Base-by-base conservation (phyloP, 2,888 invertebrate species). In the Phorcus lineatus region DNA sequence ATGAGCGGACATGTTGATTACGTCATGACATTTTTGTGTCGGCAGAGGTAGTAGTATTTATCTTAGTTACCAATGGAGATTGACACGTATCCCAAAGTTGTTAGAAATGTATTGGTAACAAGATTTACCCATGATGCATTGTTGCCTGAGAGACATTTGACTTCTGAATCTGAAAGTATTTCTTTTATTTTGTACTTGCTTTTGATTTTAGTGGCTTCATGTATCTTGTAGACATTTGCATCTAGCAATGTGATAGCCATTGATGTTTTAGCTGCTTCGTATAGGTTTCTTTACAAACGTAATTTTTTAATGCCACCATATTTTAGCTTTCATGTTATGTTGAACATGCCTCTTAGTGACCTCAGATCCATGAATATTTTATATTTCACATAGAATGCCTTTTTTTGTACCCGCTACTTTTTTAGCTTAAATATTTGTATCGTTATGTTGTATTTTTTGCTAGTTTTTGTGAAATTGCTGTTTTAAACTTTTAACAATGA, bases 131-230 rank as follows among this genome's bases (percentile, higher is more conserved):
- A 47, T 47, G 47, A 47, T 47, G 47, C 47, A 47, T 47, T 47
- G 47, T 47, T 11, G 13, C 47, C 47, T 47, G 47, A 47, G 13
- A 13, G 47, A 11, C 47, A 47, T 4, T 47, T 11, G 62, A 62
- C 62, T 28, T 28, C 2, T 62, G 62, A 28, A 62, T 62, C 28
- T 62, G 24, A 28, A 62, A 62, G 62, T 62, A 62, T 62, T 62
- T 62, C 28, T 62, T 62, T 62, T 28, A 62, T 28, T 57, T 57
- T 62, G 62, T 62, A 62, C 28, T 24, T 62, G 62, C 62, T 62
- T 62, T 16, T 62, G 57, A n/a, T 62, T 62, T 62, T 24, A 62
- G 62, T 62, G 62, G 62, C 62, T 62, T 62, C 62, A 62, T 28
- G 17, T 62, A 62, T 28, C 62, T 28, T 24, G 62, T 62, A 28